Percentiles rank a stretch among this genome's conserved stretches.
Conservation (phyloP, 2,113 vertebrate genomes). For the Centropus bengalensis region DNA sequence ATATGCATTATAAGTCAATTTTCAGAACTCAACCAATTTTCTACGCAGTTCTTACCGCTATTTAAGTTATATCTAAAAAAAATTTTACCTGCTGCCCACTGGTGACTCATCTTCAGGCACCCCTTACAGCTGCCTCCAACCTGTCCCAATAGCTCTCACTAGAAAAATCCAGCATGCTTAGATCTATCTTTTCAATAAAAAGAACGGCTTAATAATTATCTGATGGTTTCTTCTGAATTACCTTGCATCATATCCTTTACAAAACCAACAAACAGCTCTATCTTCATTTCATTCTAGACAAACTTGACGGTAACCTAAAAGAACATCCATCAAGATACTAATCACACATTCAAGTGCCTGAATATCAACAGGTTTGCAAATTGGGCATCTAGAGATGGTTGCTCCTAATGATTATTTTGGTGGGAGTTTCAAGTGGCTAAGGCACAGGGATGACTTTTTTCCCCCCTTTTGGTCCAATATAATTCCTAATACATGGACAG, state of each 20-base stretch:
- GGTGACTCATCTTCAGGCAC: background rate
- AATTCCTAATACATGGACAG: background rate
- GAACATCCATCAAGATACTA: background rate
- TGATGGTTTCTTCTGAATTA: background rate
- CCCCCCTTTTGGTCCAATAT: background rate
- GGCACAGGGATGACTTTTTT: background rate
- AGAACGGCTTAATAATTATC: background rate
- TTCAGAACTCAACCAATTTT: background rate
- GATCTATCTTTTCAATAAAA: background rate
- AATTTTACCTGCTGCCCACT: background rate
- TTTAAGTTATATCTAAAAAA: background rate
- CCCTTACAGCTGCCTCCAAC: background rate
- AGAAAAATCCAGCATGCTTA: background rate
- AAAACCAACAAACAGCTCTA: background rate
- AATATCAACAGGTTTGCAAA: background rate
- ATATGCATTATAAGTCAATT: background rate
- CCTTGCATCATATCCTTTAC: background rate
- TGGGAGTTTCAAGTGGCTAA: background rate
- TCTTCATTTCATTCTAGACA: background rate
- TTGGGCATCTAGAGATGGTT: background rate
- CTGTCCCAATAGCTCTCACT: background rate
- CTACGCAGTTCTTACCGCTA: background rate
- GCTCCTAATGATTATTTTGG: background rate
- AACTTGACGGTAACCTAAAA: background rate
- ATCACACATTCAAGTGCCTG: background rate